Conservation (phyloP, 2,113 vertebrate genomes). For the Pollimyrus isidori region DNA sequence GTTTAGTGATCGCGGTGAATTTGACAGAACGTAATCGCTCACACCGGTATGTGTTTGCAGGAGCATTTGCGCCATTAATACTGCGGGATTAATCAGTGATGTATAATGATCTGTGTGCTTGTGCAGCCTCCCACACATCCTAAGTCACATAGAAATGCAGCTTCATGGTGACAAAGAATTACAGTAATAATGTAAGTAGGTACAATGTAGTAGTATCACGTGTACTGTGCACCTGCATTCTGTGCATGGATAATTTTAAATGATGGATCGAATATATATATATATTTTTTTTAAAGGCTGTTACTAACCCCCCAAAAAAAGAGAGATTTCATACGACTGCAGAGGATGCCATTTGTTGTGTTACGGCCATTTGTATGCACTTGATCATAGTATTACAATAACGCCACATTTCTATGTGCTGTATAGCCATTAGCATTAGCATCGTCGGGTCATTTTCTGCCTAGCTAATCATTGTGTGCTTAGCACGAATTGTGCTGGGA, state of each 20-base stretch:
- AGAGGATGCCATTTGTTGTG: not conserved
- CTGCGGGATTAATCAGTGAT: not conserved
- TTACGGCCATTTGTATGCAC: not conserved
- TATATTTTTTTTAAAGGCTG: not conserved
- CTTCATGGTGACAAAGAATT: not conserved
- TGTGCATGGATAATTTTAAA: not conserved
- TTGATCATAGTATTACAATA: not conserved
- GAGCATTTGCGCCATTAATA: not conserved
- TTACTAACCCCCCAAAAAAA: too few species aligned
- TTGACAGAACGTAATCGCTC: not conserved
- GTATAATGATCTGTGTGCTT: not conserved
- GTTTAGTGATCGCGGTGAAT: not conserved
- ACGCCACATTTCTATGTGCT: not conserved
- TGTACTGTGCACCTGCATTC: not conserved
- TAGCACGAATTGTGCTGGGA: not conserved
- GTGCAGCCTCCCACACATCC: not conserved
- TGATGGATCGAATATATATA: not conserved
- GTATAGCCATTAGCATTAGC: not conserved
- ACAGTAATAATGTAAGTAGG: not conserved
- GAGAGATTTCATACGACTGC: not conserved
- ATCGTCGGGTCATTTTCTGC: not conserved
- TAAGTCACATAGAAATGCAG: not conserved
- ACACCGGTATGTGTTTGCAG: not conserved
- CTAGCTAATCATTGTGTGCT: not conserved
- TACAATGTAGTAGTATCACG: not conserved